Evolutionary conservation across 1,140 invertebrate species (phyloP), one percentile per base, ranked within the genome.

Genomic region (Pseudomyrmex dendroicus): DNA sequence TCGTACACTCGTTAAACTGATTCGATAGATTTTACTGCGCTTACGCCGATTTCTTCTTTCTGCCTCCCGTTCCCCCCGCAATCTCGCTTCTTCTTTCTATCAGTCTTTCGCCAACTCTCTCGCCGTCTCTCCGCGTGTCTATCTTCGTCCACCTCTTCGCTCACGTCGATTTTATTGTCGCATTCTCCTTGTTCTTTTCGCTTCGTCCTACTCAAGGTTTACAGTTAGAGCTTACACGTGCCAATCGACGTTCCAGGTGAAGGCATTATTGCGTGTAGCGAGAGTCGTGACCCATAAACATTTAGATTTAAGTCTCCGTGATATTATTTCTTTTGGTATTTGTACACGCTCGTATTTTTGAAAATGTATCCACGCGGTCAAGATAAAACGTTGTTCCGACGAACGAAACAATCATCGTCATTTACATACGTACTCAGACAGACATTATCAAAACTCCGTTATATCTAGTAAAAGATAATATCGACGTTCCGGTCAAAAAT

Each of bases 1-100:
- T 83, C 83, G 90, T 89, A 89, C 90, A 91, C 90, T 93, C 91
- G 92, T 93, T 93, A 93, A 93, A 93, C 90, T 91, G 92, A 93
- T 92, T 92, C 90, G 89, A 93, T 93, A 92, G 92, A 93, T 93
- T 93, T 92, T 91, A 91, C 90, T 88, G 88, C 86, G 89, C 87
- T 91, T 88, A 87, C 84, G 89, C 84, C 85, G 83, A 89, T 87
- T 91, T 77, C 78, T 84, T 86, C 80, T 52, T 64, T 15, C 50
- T 12, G 44, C 35, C 74, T 17, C 67, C 17, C 20, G 13, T 56
- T 50, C 50, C 52, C 12, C 35, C 5, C 35, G 35, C 5, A 5
- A 5, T 17, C 48, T 70, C 62, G 35, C 73, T 84, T 64, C 82
- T 83, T 83, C 61, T 85, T 83, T 63, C 13, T 50, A 46, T 70